These are phyloP conservation scores for Arctopsyche grandis DNA, from an alignment of 1,140 invertebrate genomes.

Conservation along the genomic window DNA sequence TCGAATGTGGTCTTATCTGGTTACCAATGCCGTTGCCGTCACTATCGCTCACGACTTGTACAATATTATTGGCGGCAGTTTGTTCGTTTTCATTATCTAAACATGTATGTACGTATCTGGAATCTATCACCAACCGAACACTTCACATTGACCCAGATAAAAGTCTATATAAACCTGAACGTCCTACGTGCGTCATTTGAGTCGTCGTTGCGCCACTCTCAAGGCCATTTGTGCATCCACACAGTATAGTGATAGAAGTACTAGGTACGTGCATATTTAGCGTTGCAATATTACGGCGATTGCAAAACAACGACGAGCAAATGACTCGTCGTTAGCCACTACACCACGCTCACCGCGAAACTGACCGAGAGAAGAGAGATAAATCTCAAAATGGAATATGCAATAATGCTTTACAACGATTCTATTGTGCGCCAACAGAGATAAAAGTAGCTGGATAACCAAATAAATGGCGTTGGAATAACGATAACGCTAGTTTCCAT, in stretches of 20 bases:
- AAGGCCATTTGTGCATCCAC: background rate
- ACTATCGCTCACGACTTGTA: no score
- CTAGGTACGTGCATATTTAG: no score
- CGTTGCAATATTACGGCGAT: background rate
- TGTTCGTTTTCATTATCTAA: constrained; percentile 14
- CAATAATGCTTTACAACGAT: no score
- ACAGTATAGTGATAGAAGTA: no score
- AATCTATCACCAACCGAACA: constrained; percentile 13
- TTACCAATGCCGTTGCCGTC: no score
- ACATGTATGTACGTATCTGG: background rate
- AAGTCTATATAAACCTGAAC: constrained; percentile 14
- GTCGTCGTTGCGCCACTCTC: background rate
- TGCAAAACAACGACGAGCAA: background rate
- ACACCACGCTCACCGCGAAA: no score
- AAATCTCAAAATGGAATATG: no score
- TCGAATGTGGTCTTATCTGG: background rate
- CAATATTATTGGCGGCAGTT: background rate
- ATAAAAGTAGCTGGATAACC: no score
- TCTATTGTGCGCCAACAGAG: no score
- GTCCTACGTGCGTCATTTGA: background rate
- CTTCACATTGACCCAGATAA: constrained; percentile 18
- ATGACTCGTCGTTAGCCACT: no score
- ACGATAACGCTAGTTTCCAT: no score
- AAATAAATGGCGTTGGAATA: no score
- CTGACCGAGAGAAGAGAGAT: background rate